Base-by-base conservation (phyloP, 1,140 invertebrate species). In the Polypedilum pembai region DNA sequence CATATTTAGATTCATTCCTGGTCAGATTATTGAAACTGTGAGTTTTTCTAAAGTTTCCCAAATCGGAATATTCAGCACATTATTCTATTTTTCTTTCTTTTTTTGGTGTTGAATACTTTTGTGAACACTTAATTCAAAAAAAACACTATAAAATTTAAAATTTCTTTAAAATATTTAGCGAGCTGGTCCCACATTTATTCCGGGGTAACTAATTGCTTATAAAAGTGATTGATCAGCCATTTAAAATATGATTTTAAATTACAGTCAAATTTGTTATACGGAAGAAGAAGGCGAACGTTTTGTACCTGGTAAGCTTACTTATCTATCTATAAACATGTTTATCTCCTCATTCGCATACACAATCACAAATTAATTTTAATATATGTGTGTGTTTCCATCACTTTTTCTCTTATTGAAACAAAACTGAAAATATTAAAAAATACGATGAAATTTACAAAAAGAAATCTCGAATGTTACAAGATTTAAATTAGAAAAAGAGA, bases 1-100 rank as follows among this genome's bases (percentile, higher is more conserved):
- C n/a, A n/a, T n/a, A n/a, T n/a, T n/a, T 10, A 85, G 89, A 83
- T 91, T 91, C 79, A 88, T 91, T 12, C 89, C 90, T 21, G 90
- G 90, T 1, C 88, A 90, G 82, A 86, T 91, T 74, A 87, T 91
- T 1, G 88, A 91, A 76, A 90, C 89, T 45, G 90, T 89, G 40
- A 83, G 86, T 0, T 90, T 90, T 78, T 91, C 91, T 78, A 87
- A 91, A 20, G 89, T 89, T 17, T 89, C 89, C 40, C 89, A 90
- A 81, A 84, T 90, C 74, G 86, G 89, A 74, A 89, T 88, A 4
- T 84, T 84, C n/a, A n/a, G n/a, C n/a, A n/a, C 87, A 89, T 74
- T 88, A 88, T 0, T 87, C 88, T 7, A 84, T 87, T 75, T 91
- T 91, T 78, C 87, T 90, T 40, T 88, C 89, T 5, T n/a, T n/a